Percentiles rank a stretch among this genome's conserved stretches.
Evolutionary conservation across 1,140 invertebrate species (phyloP).

Genomic region (Ephestia elutella): DNA sequence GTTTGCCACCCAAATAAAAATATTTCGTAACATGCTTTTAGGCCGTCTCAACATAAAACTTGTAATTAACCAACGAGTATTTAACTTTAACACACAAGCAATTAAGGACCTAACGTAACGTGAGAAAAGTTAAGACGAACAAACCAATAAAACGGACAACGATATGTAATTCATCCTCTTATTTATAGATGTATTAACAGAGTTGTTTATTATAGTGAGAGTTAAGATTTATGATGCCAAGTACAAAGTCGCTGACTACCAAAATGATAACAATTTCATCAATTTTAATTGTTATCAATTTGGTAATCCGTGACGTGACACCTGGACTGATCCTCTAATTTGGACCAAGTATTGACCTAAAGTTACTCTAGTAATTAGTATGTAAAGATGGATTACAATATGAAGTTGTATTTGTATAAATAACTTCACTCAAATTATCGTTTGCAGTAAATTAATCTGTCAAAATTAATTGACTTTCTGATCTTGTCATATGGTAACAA

Average conservation of each 20-base stretch:
- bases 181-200: not conserved
- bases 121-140: not conserved
- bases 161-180: not conserved
- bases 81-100: not conserved
- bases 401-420: not conserved
- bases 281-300: too few relatives aligned
- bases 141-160: not conserved
- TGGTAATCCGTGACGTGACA: too few relatives aligned
- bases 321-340: too few relatives aligned
- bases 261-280: too few relatives aligned
- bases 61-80: conserved; percentile 7
- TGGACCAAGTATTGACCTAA: too few relatives aligned
- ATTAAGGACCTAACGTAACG: not conserved
- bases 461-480: not conserved
- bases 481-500: conserved; percentile 28
- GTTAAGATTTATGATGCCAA: not conserved
- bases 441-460: not conserved
- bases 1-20: conserved; percentile 28
- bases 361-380: too few relatives aligned
- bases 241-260: not conserved
- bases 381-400: not conserved
- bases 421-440: not conserved
- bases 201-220: not conserved
- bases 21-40: conserved; percentile 46
- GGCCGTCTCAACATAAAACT: conserved; percentile 19